Evolutionary conservation across 2,797 vertebrate genomes (phyloP), one percentile per base, ranked within the genome.

Genomic region (Tinamus major): DNA sequence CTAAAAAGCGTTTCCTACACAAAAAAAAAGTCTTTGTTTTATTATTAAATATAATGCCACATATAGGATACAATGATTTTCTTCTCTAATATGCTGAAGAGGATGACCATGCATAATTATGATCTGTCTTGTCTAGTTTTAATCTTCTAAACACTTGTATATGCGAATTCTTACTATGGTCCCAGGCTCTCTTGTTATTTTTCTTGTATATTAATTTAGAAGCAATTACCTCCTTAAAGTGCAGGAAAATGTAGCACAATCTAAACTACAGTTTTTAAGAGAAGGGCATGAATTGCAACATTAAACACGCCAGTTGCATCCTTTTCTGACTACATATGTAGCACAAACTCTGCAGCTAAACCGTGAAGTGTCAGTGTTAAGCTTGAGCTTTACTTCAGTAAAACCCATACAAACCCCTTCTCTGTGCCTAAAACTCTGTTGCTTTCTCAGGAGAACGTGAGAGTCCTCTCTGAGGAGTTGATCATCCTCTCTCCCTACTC

Each of bases 121-220:
- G 33, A 87, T 20, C 75, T 88, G 61, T 27, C 51, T 62, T 62
- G 10, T 76, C 37, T 16, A 67, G 13, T 74, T 90, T 82, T 49
- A 79, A 69, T 79, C 35, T 79, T 79, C 39, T 69, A 67, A 69
- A 18, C 20, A 35, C 33, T 88, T 31, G 14, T 74, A 18, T 27
- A 55, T 23, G 7, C 59, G 49, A 76, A 86, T 19, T 92, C 56
- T 70, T 64, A 48, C 18, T 56, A 13, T 5, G 37, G 6, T 92
- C 88, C 49, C 58, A 65, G 8, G 27, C 55, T 33, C 72, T 59
- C 72, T 2, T 55, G 62, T 19, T 49, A 72, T 69, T 87, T 90
- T 79, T 53, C 48, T 75, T 89, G 29, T 9, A 61, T 71, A 82
- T 62, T 72, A 46, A 81, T 24, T 85, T 37, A 90, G 78, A 82